phyloP scores from a whole-genome alignment of 2,888 invertebrate genomes.

The Drosophila borborema region DNA sequence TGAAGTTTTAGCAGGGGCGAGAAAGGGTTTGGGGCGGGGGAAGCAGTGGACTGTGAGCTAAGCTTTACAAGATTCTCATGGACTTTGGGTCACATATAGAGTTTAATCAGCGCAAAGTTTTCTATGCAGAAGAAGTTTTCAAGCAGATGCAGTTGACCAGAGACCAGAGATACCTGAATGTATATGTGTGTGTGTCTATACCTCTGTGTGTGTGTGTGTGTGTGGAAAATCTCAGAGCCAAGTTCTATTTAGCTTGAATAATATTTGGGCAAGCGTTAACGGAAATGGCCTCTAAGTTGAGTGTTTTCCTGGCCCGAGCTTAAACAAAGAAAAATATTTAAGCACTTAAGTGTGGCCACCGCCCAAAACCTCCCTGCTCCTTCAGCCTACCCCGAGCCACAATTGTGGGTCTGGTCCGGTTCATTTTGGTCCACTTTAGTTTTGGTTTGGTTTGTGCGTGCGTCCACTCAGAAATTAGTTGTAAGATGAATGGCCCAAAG shows the following conservation, averaged over 20 bases:
- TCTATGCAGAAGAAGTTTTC: slow-evolving; percentile 43
- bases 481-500: slow-evolving; percentile 78
- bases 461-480: slow-evolving; percentile 81
- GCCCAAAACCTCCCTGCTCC: not conserved
- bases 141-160: slow-evolving; percentile 58
- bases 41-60: not conserved
- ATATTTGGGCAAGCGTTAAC: slow-evolving; percentile 78
- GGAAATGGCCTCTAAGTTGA: slow-evolving; percentile 78
- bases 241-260: slow-evolving; percentile 74
- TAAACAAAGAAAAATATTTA: slow-evolving; percentile 78
- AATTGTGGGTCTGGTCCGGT: not conserved
- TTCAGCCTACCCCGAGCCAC: not conserved
- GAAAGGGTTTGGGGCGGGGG: not conserved
- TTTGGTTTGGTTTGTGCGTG: slow-evolving; percentile 57
- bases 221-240: slow-evolving; percentile 60
- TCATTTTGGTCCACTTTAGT: slow-evolving; percentile 6
- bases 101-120: slow-evolving; percentile 76
- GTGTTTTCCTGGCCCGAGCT: slow-evolving; percentile 57
- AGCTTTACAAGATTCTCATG: slow-evolving; percentile 19
- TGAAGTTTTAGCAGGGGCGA: slow-evolving; percentile 52
- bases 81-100: slow-evolving; percentile 42
- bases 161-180: slow-evolving; percentile 14
- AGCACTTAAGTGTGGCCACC: slow-evolving; percentile 70
- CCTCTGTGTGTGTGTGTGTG: not conserved
- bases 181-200: not conserved